phyloP scores from a whole-genome alignment of 2,888 invertebrate genomes.

The Agriopis aurantiaria region DNA sequence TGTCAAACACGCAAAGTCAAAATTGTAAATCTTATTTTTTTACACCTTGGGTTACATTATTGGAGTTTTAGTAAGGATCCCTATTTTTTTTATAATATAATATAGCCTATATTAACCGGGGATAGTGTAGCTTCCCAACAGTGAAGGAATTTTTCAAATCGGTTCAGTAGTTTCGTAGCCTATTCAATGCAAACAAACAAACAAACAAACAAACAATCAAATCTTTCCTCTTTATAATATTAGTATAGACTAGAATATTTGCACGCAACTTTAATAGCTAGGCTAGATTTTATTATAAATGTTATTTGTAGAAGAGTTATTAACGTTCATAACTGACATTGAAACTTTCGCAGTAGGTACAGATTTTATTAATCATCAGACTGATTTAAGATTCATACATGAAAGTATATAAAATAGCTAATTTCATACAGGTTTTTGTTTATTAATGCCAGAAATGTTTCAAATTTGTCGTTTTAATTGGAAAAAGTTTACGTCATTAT shows the following conservation, averaged over 20 bases:
- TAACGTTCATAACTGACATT: neutral
- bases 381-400: neutral
- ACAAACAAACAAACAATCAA: no score
- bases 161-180: no score
- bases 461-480: constrained; percentile 31
- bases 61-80: no score
- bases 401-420: neutral
- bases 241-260: constrained; percentile 26
- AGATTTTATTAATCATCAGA: neutral
- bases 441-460: constrained; percentile 22
- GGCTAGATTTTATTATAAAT: constrained; percentile 7
- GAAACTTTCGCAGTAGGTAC: neutral
- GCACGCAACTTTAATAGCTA: constrained; percentile 27
- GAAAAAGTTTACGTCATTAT: constrained; percentile 27
- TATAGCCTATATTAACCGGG: no score
- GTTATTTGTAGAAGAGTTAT: constrained; percentile 21
- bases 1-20: no score
- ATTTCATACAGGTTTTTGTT: constrained; percentile 4
- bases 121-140: no score
- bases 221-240: no score
- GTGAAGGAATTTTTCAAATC: no score
- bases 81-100: no score
- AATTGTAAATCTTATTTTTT: no score
- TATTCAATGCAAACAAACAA: no score
- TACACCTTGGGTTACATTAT: no score